Conservation (phyloP, 1,140 invertebrate species). For the Drosophila watanabei region DNA sequence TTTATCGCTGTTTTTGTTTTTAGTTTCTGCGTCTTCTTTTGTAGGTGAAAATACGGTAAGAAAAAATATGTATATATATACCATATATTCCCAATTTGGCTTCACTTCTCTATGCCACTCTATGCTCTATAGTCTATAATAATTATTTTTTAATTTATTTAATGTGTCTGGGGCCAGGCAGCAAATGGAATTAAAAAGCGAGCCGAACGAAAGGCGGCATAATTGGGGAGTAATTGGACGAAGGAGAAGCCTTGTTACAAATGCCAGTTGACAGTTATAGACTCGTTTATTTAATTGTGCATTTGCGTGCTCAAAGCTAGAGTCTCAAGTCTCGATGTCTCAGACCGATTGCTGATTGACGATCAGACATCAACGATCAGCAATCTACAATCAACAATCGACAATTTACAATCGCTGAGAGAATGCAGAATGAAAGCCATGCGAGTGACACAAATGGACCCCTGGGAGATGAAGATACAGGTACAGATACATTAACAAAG, state of each 20-base stretch:
- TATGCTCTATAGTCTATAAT: conserved; percentile 61
- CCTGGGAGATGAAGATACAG: conserved; percentile 7
- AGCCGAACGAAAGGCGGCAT: conserved; percentile 36
- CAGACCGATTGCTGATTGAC: background rate
- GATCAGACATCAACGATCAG: background rate
- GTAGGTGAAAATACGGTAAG: conserved; percentile 79
- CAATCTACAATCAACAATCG: conserved; percentile 7
- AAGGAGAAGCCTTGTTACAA: conserved; percentile 42
- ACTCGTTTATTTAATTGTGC: conserved; percentile 70
- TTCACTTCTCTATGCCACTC: conserved; percentile 22
- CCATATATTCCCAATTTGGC: conserved; percentile 47
- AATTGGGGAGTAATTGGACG: conserved; percentile 35
- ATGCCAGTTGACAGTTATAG: conserved; percentile 60
- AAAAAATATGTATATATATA: conserved; percentile 21
- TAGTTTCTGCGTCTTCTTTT: conserved; percentile 50
- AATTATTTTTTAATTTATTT: conserved; percentile 68
- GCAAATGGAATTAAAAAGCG: conserved; percentile 26
- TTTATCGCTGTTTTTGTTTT: conserved; percentile 30
- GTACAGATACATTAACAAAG: background rate
- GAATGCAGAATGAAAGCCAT: conserved; percentile 62
- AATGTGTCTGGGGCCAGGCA: conserved; percentile 30
- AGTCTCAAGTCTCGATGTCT: too few species aligned
- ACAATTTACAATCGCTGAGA: conserved; percentile 7
- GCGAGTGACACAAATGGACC: conserved; percentile 55
- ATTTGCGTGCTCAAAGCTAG: conserved; percentile 60